phyloP scores from a whole-genome alignment of 1,140 invertebrate species.

The Drosophila leontia region DNA sequence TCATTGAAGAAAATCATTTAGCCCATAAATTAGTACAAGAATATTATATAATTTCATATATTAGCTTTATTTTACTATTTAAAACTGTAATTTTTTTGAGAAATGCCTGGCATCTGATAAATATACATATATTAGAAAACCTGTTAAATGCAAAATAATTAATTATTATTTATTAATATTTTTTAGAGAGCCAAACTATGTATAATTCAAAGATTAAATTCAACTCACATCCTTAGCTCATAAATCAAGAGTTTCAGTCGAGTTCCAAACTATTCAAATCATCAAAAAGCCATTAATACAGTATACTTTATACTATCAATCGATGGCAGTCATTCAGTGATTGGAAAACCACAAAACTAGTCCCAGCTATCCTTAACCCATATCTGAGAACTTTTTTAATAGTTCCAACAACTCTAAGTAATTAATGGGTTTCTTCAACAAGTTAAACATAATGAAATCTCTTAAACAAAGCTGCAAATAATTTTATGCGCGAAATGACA shows the following conservation, averaged over 20 bases:
- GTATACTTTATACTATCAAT: background rate
- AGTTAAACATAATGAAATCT: conserved; percentile 13
- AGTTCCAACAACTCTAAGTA: background rate
- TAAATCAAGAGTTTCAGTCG: background rate
- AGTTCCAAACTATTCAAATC: background rate
- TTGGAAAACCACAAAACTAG: background rate
- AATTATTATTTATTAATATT: background rate
- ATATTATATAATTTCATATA: no score
- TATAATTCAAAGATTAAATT: background rate
- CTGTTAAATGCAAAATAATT: background rate
- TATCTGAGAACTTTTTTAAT: conserved; percentile 11
- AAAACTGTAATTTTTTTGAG: no score
- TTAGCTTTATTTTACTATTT: no score
- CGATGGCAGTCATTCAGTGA: background rate
- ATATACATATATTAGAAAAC: background rate
- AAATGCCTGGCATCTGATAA: no score
- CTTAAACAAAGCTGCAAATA: conserved; percentile 23
- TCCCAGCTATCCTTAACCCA: conserved; percentile 40
- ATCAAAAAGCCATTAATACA: background rate
- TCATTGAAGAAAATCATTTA: no score
- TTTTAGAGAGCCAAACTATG: background rate
- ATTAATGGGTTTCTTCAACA: conserved; percentile 10
- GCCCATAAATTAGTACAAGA: no score
- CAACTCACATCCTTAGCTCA: background rate
- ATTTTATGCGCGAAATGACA: conserved; percentile 23